These are phyloP conservation scores for Crotalus viridis DNA, from an alignment of 2,113 vertebrate species.

Conservation along the genomic window DNA sequence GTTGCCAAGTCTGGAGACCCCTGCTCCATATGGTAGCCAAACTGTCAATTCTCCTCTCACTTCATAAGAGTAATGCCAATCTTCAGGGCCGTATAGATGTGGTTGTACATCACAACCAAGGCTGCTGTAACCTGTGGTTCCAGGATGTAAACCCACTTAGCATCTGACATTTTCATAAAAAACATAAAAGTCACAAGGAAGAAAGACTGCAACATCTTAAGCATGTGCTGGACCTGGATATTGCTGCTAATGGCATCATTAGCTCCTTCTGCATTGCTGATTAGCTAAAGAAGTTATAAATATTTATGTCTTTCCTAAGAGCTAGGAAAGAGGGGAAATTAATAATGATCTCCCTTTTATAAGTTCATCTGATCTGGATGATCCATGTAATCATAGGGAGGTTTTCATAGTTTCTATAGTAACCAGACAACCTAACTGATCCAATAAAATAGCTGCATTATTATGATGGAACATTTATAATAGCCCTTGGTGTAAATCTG, in stretches of 20 bases:
- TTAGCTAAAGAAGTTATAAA: constrained; percentile 58
- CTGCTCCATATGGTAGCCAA: not conserved
- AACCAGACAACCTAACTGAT: constrained; percentile 45
- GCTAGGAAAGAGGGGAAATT: constrained; percentile 43
- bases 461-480: constrained; percentile 42
- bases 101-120: not conserved
- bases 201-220: constrained; percentile 7
- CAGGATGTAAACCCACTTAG: not conserved
- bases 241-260: constrained; percentile 42
- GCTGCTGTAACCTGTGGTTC: not conserved
- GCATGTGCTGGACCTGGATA: constrained; percentile 33
- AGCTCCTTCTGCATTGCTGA: constrained; percentile 48
- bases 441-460: constrained; percentile 37
- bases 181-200: not conserved
- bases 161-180: not conserved
- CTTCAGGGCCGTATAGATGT: not conserved
- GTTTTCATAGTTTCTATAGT: constrained; percentile 62
- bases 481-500: constrained; percentile 39
- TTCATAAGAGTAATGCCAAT: not conserved
- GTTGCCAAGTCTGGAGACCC: too few species aligned
- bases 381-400: constrained; percentile 42
- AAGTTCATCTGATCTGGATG: constrained; percentile 33
- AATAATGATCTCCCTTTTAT: constrained; percentile 31
- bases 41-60: not conserved
- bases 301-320: constrained; percentile 50